Percentiles rank a stretch among this genome's conserved stretches.
These are phyloP conservation scores for Neolamprologus sp. DNA, from an alignment of 2,113 vertebrate genomes.

Conservation along the genomic window DNA sequence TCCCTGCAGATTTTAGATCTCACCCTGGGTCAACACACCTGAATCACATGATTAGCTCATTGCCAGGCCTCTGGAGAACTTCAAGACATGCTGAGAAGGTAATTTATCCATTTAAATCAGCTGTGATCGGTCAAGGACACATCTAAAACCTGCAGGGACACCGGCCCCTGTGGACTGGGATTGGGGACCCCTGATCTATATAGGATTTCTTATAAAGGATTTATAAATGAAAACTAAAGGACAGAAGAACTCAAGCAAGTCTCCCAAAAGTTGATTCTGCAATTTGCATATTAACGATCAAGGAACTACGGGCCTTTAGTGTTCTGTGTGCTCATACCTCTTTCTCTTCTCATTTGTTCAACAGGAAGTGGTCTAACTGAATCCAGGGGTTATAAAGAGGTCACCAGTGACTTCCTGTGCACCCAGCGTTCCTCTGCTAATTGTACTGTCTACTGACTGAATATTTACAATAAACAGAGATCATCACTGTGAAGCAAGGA, in stretches of 20 bases:
- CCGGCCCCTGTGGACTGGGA: background rate
- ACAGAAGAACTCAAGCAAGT: background rate
- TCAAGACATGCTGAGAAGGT: background rate
- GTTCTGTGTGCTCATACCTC: background rate
- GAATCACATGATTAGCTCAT: background rate
- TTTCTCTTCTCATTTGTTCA: background rate
- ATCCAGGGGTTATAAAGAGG: conserved; percentile 62
- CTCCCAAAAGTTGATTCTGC: background rate
- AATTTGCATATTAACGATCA: background rate
- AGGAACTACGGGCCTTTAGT: background rate
- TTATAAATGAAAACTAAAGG: background rate
- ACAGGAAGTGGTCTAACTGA: conserved; percentile 66
- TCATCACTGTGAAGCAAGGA: background rate
- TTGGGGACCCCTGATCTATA: background rate
- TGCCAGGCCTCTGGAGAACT: background rate
- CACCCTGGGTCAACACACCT: background rate
- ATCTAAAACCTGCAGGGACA: background rate
- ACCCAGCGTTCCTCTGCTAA: conserved; percentile 70
- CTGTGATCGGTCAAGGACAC: background rate
- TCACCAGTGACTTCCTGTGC: conserved; percentile 72
- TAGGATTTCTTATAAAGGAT: background rate
- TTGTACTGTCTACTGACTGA: conserved; percentile 51
- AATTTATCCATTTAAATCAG: background rate
- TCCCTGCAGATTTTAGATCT: background rate
- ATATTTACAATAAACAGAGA: background rate